Base-by-base conservation (phyloP, 2,888 invertebrate species). In the Phrixothrix hirtus region DNA sequence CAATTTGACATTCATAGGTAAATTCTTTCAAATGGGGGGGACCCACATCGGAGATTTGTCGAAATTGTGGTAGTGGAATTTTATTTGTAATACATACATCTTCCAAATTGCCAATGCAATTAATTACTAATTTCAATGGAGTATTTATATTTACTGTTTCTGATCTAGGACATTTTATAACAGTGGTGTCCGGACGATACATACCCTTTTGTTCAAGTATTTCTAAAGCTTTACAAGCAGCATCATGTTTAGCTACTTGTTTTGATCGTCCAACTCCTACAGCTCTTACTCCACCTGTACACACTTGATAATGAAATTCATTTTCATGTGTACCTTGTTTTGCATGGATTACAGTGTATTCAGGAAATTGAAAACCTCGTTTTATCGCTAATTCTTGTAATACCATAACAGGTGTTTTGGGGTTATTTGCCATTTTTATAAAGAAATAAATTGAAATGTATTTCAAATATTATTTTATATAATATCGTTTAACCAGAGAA, bases 21-120 rank as follows among this genome's bases (percentile, higher is more conserved):
- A 87, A 87, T 58, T 79, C 76, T 61, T 83, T 81, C 45, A 78
- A 77, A 75, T 87, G 87, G 27, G 87, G 80, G 11, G 86, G 86
- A 31, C 87, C 87, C 58, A 83, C 79, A 71, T 84, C 85, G 10
- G 81, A 79, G 53, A 83, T 78, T 67, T 81, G 77, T 46, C 71
- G 65, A 72, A 83, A 86, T 31, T 72, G 66, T 1, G 82, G 82
- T 9, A 68, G 70, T 11, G 80, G 76, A 41, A 87, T 75, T 55
- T 78, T 79, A 48, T 74, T 67, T 30, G 71, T 70, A 3, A 56
- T 67, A 67, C 81, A 80, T 49, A 80, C 65, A 63, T 81, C 81
- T 31, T 63, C 62, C 38, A 75, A 56, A 10, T 41, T 58, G 13
- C 66, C 66, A 12, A 66, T 64, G 26, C 53, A 60, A 49, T 69